Percentiles rank a stretch among this genome's conserved stretches.
phyloP scores from a whole-genome alignment of 2,888 invertebrate species.

The Lampropteryx suffumata region DNA sequence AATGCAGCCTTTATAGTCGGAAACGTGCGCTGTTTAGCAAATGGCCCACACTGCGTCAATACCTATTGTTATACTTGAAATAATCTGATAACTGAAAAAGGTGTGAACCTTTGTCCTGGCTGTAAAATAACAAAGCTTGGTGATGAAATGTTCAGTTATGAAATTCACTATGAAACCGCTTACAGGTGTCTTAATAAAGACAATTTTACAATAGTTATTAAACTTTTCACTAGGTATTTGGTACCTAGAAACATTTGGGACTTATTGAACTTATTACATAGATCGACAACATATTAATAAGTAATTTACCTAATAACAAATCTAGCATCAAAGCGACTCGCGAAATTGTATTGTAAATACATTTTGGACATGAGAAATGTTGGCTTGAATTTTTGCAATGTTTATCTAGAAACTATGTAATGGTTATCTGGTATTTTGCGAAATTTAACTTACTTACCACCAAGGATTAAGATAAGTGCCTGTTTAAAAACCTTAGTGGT shows the following conservation, averaged over 20 bases:
- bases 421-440: too few relatives aligned
- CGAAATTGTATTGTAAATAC: conserved; percentile 71
- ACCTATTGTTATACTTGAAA: conserved; percentile 29
- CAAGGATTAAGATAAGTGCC: too few relatives aligned
- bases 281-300: too few relatives aligned
- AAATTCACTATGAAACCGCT: too few relatives aligned
- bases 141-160: conserved; percentile 9
- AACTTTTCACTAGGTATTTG: too few relatives aligned
- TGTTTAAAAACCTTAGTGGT: too few relatives aligned
- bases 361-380: conserved; percentile 48
- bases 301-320: too few relatives aligned
- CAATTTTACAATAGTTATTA: too few relatives aligned
- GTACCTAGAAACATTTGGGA: too few relatives aligned
- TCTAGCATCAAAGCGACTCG: conserved; percentile 53
- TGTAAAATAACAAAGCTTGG: not conserved
- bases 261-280: too few relatives aligned
- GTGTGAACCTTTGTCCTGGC: conserved; percentile 7
- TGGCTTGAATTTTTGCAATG: conserved; percentile 40
- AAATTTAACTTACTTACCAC: too few relatives aligned
- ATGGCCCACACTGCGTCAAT: conserved; percentile 55
- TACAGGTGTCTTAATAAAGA: too few relatives aligned
- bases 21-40: conserved; percentile 59
- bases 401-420: conserved; percentile 6
- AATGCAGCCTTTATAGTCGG: conserved; percentile 66
- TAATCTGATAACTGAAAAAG: conserved; percentile 28